Conservation (phyloP, 2,113 vertebrate genomes). For the Scalopus aquaticus region DNA sequence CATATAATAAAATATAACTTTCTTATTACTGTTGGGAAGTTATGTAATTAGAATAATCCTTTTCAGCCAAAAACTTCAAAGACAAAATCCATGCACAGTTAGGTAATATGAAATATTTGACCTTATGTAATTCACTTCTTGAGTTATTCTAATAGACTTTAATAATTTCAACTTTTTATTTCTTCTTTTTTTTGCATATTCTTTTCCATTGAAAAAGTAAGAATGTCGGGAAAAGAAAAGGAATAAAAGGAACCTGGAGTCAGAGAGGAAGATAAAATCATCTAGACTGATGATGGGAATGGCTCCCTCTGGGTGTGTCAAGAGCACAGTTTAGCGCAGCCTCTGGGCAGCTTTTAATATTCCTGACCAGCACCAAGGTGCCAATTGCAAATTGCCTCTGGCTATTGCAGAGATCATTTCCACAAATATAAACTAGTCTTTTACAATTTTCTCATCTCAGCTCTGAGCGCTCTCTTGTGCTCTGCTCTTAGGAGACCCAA, state of each 20-base stretch:
- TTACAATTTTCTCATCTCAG: constrained; percentile 68
- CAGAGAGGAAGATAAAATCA: neutral
- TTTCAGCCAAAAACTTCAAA: constrained; percentile 50
- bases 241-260: neutral
- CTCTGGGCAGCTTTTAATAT: constrained; percentile 74
- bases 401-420: constrained; percentile 71
- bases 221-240: neutral
- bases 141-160: neutral
- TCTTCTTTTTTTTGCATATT: neutral
- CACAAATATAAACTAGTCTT: constrained; percentile 69
- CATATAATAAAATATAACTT: constrained; percentile 53
- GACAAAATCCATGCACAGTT: constrained; percentile 41
- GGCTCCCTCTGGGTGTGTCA: constrained; percentile 34
- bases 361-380: constrained; percentile 56
- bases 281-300: constrained; percentile 59
- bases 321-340: constrained; percentile 62
- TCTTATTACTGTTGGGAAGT: constrained; percentile 47
- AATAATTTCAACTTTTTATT: neutral
- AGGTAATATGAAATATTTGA: constrained; percentile 12
- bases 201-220: neutral
- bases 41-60: constrained; percentile 48
- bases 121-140: neutral
- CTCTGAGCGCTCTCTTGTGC: constrained; percentile 50
- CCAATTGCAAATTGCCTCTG: constrained; percentile 68
- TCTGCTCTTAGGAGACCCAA: constrained; percentile 44